phyloP scores from a whole-genome alignment of 1,140 invertebrate species.

The Drosophila tropicalis region DNA sequence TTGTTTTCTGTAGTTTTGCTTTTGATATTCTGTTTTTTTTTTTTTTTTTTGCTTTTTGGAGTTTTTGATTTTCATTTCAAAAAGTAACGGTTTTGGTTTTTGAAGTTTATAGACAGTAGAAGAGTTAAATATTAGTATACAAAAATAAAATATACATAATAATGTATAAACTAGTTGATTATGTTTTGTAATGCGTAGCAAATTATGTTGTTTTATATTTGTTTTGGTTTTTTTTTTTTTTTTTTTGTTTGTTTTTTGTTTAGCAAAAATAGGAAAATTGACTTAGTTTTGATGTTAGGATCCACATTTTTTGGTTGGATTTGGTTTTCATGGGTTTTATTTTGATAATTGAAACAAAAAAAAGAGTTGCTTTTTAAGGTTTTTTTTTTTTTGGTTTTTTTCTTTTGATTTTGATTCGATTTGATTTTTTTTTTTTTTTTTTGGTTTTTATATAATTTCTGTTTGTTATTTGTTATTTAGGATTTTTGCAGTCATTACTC shows the following conservation, averaged over 20 bases:
- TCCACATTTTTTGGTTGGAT: constrained; percentile 18
- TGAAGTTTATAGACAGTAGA: constrained; percentile 67
- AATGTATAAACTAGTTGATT: constrained; percentile 67
- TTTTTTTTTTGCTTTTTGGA: no score
- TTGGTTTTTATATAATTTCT: constrained; percentile 35
- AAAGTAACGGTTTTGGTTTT: constrained; percentile 53
- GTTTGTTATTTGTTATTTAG: constrained; percentile 32
- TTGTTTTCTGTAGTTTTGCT: constrained; percentile 42
- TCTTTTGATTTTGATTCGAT: constrained; percentile 1
- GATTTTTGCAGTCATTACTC: constrained; percentile 85
- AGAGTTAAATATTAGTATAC: constrained; percentile 70
- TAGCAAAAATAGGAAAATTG: constrained; percentile 72
- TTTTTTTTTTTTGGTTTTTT: constrained; percentile 46
- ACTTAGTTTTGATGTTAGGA: constrained; percentile 56
- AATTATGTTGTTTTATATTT: constrained; percentile 48
- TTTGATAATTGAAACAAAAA: constrained; percentile 21
- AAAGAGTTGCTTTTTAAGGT: constrained; percentile 44
- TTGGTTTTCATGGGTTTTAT: constrained; percentile 41
- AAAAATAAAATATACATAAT: constrained; percentile 50
- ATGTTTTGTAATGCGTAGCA: constrained; percentile 66
- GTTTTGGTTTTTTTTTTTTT: constrained; percentile 35
- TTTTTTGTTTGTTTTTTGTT: constrained; percentile 22
- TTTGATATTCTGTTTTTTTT: no score
- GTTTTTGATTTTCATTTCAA: constrained; percentile 57
- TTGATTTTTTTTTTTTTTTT: constrained; percentile 34